Percentiles rank a stretch among this genome's conserved stretches.
Evolutionary conservation across 2,113 vertebrate genomes (phyloP).

Genomic region (Vimba vimba): DNA sequence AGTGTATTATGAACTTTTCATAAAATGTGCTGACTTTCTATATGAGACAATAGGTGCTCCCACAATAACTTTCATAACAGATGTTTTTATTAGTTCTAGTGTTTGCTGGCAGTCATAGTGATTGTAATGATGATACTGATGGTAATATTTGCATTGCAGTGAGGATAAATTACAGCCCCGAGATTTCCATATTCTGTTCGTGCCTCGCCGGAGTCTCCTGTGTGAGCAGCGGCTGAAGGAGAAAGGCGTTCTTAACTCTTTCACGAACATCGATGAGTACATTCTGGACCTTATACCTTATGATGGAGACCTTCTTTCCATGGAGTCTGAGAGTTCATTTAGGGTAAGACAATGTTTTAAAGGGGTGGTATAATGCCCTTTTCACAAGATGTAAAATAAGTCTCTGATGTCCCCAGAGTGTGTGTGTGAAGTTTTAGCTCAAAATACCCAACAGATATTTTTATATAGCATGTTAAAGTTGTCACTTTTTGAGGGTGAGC

Average conservation of each 20-base stretch:
- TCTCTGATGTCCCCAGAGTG: no score
- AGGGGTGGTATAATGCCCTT: no score
- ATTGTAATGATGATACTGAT: background rate
- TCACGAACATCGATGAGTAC: slow-evolving; percentile 92
- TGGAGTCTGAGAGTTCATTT: slow-evolving; percentile 94
- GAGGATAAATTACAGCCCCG: slow-evolving; percentile 87
- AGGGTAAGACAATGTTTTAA: slow-evolving; percentile 75
- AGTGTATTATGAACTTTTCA: background rate
- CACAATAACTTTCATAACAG: background rate
- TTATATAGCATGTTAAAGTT: no score
- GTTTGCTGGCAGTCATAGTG: background rate
- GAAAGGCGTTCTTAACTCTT: slow-evolving; percentile 88
- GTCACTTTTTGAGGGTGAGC: no score
- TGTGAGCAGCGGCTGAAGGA: slow-evolving; percentile 96
- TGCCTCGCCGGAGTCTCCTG: slow-evolving; percentile 91
- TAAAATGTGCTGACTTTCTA: background rate
- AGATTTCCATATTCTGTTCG: slow-evolving; percentile 96
- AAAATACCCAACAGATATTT: no score
- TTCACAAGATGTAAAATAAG: no score
- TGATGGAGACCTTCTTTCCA: slow-evolving; percentile 94
- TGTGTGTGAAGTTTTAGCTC: no score
- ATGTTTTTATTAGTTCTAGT: background rate
- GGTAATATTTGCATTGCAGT: slow-evolving; percentile 65
- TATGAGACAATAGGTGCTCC: background rate
- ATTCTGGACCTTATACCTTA: slow-evolving; percentile 95